Percentiles rank a stretch among this genome's conserved stretches.
Evolutionary conservation across 2,797 vertebrate species (phyloP).

Genomic region (Peromyscus nudipes): DNA sequence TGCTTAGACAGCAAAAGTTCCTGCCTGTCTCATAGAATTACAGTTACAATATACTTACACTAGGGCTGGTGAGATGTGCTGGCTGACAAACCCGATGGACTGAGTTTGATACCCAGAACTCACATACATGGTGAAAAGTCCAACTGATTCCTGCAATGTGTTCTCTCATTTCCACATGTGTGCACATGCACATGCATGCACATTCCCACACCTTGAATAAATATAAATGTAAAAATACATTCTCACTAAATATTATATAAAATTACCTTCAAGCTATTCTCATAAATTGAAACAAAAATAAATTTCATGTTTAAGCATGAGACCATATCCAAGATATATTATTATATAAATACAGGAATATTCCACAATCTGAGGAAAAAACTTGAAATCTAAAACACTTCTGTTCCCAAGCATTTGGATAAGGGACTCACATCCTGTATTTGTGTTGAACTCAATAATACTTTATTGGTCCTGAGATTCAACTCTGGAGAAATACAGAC

Average conservation of each 20-base stretch:
- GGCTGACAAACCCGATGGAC: not conserved
- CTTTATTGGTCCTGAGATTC: not conserved
- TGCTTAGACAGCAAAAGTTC: not conserved
- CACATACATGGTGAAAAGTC: not conserved
- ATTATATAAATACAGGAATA: not conserved
- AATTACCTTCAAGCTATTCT: not conserved
- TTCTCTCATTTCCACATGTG: not conserved
- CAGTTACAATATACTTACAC: not conserved
- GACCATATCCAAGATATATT: not conserved
- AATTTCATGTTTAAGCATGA: not conserved
- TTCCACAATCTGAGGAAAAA: not conserved
- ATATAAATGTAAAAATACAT: not conserved
- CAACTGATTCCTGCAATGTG: not conserved
- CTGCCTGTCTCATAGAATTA: not conserved
- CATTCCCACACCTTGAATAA: not conserved
- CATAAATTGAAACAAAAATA: not conserved
- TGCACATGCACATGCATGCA: not conserved
- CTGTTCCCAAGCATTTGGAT: not conserved
- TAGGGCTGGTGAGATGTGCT: not conserved
- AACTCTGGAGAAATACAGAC: constrained; percentile 30
- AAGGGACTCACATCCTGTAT: not conserved
- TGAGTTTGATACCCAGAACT: not conserved
- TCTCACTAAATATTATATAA: not conserved
- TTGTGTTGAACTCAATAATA: constrained; percentile 48
- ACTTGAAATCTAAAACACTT: not conserved